Percentiles rank a stretch among this genome's conserved stretches.
These are phyloP conservation scores for Acleris laterana DNA, from an alignment of 2,888 invertebrate genomes.

Conservation along the genomic window DNA sequence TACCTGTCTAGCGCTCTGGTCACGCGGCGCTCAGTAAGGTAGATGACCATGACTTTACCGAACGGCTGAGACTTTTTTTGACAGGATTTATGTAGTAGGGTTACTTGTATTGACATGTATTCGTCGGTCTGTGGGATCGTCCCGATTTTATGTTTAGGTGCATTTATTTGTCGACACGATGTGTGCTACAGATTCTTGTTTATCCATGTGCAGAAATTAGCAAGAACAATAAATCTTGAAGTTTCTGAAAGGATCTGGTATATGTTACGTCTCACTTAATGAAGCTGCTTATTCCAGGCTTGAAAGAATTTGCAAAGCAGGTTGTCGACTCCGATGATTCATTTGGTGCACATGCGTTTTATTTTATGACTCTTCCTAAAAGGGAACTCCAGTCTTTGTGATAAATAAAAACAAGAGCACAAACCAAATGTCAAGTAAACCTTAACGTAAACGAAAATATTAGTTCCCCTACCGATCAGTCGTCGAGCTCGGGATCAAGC, in stretches of 20 bases:
- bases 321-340: constrained; percentile 19
- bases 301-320: constrained; percentile 17
- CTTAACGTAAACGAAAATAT: constrained; percentile 28
- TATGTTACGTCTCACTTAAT: constrained; percentile 28
- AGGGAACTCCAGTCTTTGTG: constrained; percentile 1
- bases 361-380: constrained; percentile 19
- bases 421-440: constrained; percentile 29
- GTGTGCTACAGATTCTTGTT: constrained; percentile 17
- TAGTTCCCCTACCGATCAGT: constrained; percentile 45
- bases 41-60: constrained; percentile 43
- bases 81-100: neutral
- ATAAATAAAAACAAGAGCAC: constrained; percentile 13
- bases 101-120: neutral
- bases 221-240: constrained; percentile 16
- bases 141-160: constrained; percentile 16
- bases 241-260: constrained; percentile 18
- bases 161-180: constrained; percentile 13
- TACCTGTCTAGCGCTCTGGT: constrained; percentile 47
- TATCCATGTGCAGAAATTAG: constrained; percentile 3
- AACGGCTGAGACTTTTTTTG: constrained; percentile 8
- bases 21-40: constrained; percentile 39
- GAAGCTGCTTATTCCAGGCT: constrained; percentile 22
- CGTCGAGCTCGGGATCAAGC: constrained; percentile 44
- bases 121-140: constrained; percentile 15
- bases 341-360: constrained; percentile 4